phyloP scores from a whole-genome alignment of 2,113 vertebrate species.

The Siniperca chuatsi region DNA sequence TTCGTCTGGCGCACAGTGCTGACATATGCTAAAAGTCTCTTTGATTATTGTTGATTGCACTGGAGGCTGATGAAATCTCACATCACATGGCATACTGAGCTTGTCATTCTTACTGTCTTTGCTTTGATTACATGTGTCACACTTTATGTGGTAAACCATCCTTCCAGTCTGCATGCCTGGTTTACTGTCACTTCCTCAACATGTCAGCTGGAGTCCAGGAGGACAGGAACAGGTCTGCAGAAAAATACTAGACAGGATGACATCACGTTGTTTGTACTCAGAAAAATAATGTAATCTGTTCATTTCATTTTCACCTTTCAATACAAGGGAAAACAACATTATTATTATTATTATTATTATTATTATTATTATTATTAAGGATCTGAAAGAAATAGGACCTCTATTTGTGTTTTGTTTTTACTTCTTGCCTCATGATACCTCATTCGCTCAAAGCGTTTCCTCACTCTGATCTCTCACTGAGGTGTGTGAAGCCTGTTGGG shows the following conservation, averaged over 20 bases:
- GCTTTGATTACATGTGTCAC: slow-evolving; percentile 6
- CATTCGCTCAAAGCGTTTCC: slow-evolving; percentile 2
- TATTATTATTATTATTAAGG: background rate
- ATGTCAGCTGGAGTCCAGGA: slow-evolving; percentile 17
- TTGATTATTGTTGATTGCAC: slow-evolving; percentile 19
- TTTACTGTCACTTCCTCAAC: slow-evolving; percentile 54
- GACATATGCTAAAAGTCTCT: slow-evolving; percentile 19
- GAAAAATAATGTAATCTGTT: background rate
- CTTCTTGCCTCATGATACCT: background rate
- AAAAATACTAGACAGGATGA: background rate
- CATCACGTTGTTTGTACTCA: background rate
- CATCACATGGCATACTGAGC: background rate
- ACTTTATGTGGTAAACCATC: slow-evolving; percentile 37
- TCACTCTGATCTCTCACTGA: slow-evolving; percentile 22
- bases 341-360: background rate
- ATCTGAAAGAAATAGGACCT: background rate
- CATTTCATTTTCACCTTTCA: background rate
- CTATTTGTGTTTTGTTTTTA: background rate
- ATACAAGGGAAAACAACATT: background rate
- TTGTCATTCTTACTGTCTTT: background rate
- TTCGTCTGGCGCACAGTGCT: slow-evolving; percentile 11
- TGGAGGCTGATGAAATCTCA: background rate
- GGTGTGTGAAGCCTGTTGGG: slow-evolving; percentile 44
- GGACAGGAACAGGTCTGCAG: background rate
- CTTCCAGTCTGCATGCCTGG: slow-evolving; percentile 32